A percentile compares a stretch with the other conserved stretches of the same genome.
Evolutionary conservation across 2,888 invertebrate genomes (phyloP).

Genomic region (Blera fallax): DNA sequence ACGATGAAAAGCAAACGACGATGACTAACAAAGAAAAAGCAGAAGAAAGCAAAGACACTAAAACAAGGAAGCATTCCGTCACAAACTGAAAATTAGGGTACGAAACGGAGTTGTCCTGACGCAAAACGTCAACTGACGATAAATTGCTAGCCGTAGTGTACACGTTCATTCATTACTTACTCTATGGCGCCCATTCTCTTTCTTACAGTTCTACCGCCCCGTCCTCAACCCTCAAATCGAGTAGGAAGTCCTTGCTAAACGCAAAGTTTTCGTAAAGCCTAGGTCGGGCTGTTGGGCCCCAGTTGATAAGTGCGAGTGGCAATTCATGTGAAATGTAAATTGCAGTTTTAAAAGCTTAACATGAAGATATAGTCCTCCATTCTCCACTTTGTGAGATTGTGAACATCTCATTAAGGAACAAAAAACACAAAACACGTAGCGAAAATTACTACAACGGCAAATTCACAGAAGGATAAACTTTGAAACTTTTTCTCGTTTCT

Average conservation of each 20-base stretch:
- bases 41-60: constrained; percentile 1
- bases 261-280: constrained; percentile 30
- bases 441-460: constrained; percentile 67
- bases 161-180: constrained; percentile 8
- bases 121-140: constrained; percentile 37
- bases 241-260: constrained; percentile 15
- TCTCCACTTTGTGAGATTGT: constrained; percentile 66
- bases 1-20: constrained; percentile 38
- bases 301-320: constrained; percentile 58
- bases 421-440: constrained; percentile 51
- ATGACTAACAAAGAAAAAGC: background rate
- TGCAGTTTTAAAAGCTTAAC: constrained; percentile 67
- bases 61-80: constrained; percentile 66
- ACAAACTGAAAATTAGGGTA: constrained; percentile 46
- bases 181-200: background rate
- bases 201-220: background rate
- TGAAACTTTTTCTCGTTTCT: constrained; percentile 10
- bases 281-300: background rate
- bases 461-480: constrained; percentile 72
- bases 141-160: constrained; percentile 27
- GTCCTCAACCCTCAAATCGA: background rate
- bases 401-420: constrained; percentile 68
- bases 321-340: constrained; percentile 65
- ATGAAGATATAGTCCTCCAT: constrained; percentile 51
- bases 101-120: constrained; percentile 21